Conservation (phyloP, 2,888 invertebrate species). For the Ochropleura plecta region DNA sequence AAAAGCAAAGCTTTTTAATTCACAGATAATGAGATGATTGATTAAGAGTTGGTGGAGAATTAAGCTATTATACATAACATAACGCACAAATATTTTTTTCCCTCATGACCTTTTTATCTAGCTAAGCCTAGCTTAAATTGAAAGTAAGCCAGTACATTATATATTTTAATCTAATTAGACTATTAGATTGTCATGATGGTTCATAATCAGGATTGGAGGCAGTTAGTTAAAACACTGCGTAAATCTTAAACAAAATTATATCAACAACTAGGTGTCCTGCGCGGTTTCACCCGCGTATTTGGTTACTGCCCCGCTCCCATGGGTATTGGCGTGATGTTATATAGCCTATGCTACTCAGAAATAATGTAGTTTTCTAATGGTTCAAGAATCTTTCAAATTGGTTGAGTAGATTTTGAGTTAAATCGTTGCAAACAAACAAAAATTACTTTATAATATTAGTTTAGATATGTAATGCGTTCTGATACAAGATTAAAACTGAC, state of each 20-base stretch:
- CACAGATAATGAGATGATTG: background rate
- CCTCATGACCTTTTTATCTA: background rate
- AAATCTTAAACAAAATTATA: background rate
- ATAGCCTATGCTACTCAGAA: too few species aligned
- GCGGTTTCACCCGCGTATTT: too few species aligned
- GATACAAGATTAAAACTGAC: background rate
- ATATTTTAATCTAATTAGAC: background rate
- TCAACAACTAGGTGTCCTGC: background rate
- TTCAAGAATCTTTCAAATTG: too few species aligned
- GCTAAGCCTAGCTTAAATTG: background rate
- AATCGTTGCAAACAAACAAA: too few species aligned
- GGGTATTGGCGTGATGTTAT: too few species aligned
- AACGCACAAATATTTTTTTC: too few species aligned
- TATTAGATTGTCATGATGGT: too few species aligned
- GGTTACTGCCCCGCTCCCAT: too few species aligned
- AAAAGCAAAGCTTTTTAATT: background rate
- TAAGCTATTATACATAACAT: background rate
- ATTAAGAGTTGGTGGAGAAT: background rate
- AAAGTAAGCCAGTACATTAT: background rate
- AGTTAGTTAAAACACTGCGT: background rate
- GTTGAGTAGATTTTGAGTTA: too few species aligned
- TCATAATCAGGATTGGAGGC: too few species aligned
- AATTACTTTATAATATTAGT: too few species aligned
- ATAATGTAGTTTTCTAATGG: too few species aligned
- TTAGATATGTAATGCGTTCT: background rate